These are phyloP conservation scores for Neosilurus mollespiculum DNA, from an alignment of 2,797 vertebrate genomes.

Conservation along the genomic window DNA sequence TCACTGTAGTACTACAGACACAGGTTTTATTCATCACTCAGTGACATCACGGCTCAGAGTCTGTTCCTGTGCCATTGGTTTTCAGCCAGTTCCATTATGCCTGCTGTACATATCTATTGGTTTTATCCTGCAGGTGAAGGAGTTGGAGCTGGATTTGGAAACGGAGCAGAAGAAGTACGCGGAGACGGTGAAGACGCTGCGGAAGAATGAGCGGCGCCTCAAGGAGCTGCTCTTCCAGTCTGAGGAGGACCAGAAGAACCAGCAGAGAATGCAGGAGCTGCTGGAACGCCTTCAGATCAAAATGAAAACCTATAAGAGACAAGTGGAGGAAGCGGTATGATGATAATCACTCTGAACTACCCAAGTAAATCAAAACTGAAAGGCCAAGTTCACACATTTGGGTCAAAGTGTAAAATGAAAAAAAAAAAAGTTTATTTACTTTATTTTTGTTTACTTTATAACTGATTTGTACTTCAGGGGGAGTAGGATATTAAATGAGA, in stretches of 20 bases:
- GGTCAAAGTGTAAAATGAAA: background rate
- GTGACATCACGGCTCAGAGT: background rate
- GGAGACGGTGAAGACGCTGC: conserved; percentile 77
- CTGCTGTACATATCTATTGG: background rate
- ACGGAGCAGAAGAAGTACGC: conserved; percentile 76
- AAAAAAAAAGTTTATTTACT: background rate
- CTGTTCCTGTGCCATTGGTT: background rate
- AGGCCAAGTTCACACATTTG: background rate
- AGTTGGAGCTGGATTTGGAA: conserved; percentile 78
- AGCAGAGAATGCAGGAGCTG: conserved; percentile 81
- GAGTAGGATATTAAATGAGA: background rate
- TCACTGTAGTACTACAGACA: background rate
- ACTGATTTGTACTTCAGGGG: background rate
- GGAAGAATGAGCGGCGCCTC: conserved; percentile 81
- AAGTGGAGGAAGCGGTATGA: conserved; percentile 80
- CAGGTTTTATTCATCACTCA: background rate
- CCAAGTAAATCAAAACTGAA: background rate
- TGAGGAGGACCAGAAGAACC: conserved; percentile 83
- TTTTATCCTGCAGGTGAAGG: conserved; percentile 69
- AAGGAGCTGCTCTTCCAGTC: conserved; percentile 83
- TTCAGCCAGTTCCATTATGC: background rate
- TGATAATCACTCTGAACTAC: background rate
- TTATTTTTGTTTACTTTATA: too few species aligned
- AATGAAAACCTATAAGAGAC: conserved; percentile 84
- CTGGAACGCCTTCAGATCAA: conserved; percentile 82